Evolutionary conservation across 2,888 invertebrate species (phyloP), one percentile per base, ranked within the genome.

Genomic region (Netelia fuscicornis): DNA sequence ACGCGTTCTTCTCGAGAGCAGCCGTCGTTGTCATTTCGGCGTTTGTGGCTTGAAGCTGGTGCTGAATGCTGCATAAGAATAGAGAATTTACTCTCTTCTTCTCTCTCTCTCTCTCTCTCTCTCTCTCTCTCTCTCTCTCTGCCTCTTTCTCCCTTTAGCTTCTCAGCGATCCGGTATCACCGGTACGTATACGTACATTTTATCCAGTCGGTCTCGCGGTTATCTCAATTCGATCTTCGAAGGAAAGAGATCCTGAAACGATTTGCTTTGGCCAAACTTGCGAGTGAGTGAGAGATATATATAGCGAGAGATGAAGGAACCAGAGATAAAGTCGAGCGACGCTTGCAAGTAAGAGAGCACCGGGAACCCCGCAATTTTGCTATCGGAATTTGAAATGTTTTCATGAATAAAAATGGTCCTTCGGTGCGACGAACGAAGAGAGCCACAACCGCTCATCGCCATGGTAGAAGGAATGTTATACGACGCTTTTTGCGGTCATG

Each of bases 361-460:
- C 30, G 17, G 71, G 25, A 30, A n/a, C 20, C 65, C 67, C 68
- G 83, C 89, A 91, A 90, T 91, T 91, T 90, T 89, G 81, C 88
- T 84, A 87, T 90, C 81, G 89, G 90, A 91, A 91, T 92, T 90
- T 90, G 85, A 92, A 92, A 91, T 91, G 86, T 89, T 91, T 91
- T 91, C 90, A 90, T 91, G 92, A 92, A 92, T 92, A 92, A 91
- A 91, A 91, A 87, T 88, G 83, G 77, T 65, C 62, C 68, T 58
- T 17, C 68, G 48, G 52, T 37, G 20, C 20, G n/a, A n/a, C 8
- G 67, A 62, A 62, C 54, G 58, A 79, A 54, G 81, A 78, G 72
- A 30, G 42, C 37, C 37, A 37, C 37, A 37, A 37, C 37, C 64
- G n/a, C 65, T 17, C 60, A 17, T 11, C 48, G 42, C 25, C 20